Percentiles rank a stretch among this genome's conserved stretches.
Conservation (phyloP, 1,140 invertebrate species). For the Sinella curviseta region DNA sequence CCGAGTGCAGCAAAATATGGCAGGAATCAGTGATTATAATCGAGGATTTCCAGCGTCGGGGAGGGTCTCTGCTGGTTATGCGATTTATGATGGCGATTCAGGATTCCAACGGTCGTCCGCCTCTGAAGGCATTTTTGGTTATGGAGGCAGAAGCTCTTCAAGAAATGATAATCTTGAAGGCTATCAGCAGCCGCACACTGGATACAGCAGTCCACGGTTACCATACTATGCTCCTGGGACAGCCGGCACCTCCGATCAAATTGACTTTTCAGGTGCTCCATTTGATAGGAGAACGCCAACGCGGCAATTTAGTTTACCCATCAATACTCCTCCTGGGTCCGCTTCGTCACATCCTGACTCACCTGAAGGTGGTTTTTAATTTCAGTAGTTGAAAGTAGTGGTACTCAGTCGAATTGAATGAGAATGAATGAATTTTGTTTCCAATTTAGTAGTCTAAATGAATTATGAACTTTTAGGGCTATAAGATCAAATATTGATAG, state of each 20-base stretch:
- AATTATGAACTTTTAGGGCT: too few species aligned
- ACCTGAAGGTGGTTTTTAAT: constrained; percentile 5
- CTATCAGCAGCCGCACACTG: background rate
- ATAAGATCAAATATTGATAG: too few species aligned
- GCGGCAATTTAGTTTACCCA: background rate
- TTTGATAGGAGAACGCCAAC: constrained; percentile 18
- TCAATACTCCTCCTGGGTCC: constrained; percentile 16
- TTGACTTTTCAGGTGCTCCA: constrained; percentile 13
- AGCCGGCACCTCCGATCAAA: background rate
- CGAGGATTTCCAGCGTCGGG: background rate
- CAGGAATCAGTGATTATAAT: constrained; percentile 30
- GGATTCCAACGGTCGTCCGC: background rate
- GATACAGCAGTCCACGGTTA: background rate
- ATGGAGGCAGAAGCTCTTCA: background rate
- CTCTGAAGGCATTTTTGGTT: background rate
- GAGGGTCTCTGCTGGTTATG: background rate
- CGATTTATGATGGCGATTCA: constrained; percentile 19
- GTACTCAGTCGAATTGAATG: background rate
- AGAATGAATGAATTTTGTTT: background rate
- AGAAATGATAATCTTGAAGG: background rate
- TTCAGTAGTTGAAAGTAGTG: background rate
- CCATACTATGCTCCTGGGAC: background rate
- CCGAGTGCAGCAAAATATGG: constrained; percentile 5
- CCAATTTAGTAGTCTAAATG: background rate
- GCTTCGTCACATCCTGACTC: background rate